Base-by-base conservation (phyloP, 2,113 vertebrate genomes). In the Lepidiolamprologus cunningtoni region DNA sequence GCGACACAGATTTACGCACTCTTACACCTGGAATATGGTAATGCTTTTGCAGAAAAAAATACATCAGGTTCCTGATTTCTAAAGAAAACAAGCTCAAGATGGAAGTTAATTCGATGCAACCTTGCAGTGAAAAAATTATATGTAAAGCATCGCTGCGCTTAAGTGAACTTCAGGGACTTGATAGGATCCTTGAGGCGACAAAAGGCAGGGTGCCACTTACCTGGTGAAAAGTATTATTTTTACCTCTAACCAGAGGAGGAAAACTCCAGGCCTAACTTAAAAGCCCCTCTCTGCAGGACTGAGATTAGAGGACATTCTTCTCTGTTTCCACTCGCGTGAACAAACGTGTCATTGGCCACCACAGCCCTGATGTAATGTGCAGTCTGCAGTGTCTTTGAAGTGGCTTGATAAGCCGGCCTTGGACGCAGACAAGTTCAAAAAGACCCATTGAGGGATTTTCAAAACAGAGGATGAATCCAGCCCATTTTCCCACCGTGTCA, bases 281-380 rank as follows among this genome's bases (percentile, higher is more conserved):
- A 93, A 93, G 89, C 89, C 35, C 37, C 84, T 92, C 90, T 88
- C 91, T 93, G 92, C 92, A 90, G 90, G 89, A 45, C 81, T 85
- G 83, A 95, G 94, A 95, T 95, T 92, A 94, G 71, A 91, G 45
- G 88, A 89, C 91, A 86, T 91, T 89, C 83, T 87, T 92, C 87
- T 83, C 87, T 84, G 82, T 93, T 91, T 89, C 92, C 86, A 76
- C 91, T 90, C 71, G 6, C 68, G 87, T 54, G 26, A 12, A 42
- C 53, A 52, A 88, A 40, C 45, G 13, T 17, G 13, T 84, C 88
- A 86, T 76, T 66, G 92, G 91, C 89, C 92, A 89, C 87, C 71
- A 54, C 73, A 5, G 85, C 84, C 84, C 58, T 66, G 86, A 85
- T 89, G 90, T 80, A 89, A 91, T 86, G 17, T 33, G 5, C 47